Base-by-base conservation (phyloP, 2,888 invertebrate species). In the Macrophya alboannulata region DNA sequence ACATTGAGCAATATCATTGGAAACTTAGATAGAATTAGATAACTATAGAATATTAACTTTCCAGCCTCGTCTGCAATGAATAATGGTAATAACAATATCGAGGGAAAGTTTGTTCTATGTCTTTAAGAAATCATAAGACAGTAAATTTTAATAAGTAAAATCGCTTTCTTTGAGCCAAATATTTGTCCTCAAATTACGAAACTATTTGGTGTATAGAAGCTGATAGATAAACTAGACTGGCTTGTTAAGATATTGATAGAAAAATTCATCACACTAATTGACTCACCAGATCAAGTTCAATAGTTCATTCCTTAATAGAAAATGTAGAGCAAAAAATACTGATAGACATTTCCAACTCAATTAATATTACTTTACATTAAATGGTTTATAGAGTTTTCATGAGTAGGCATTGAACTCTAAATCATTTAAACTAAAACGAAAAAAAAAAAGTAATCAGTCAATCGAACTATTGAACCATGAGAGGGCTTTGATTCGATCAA, bases 21-120 rank as follows among this genome's bases (percentile, higher is more conserved):
- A 77, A 77, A 77, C 25, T 45, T 31, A 77, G 76, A 85, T 40
- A 8, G 37, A 79, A 77, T 85, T 85, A 65, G 77, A 79, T 85
- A 85, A 84, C 68, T 40, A 62, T 55, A 77, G 15, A 62, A 62
- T 31, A 55, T 76, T 84, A 25, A 15, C 45, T 72, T 84, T 55
- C 71, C 31, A 43, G 25, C 25, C 12, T 62, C 62, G n/a, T 37
- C 83, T 84, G 31, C 15, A 10, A 68, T 68, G 48, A 25, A 51
- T 77, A 25, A 21, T 59, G 15, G 45, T 37, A 65, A 85, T 85
- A 65, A 79, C 62, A 85, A 85, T 55, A 12, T 40, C 40, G 40
- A 81, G 81, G 62, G 81, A 81, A 81, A 81, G 81, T 81, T 55
- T n/a, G 25, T n/a, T 45, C 12, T 10, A 17, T 55, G n/a, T 55